A percentile compares a stretch with the other conserved stretches of the same genome.
Conservation (phyloP, 2,113 vertebrate genomes). For the Oenanthe oenanthe region DNA sequence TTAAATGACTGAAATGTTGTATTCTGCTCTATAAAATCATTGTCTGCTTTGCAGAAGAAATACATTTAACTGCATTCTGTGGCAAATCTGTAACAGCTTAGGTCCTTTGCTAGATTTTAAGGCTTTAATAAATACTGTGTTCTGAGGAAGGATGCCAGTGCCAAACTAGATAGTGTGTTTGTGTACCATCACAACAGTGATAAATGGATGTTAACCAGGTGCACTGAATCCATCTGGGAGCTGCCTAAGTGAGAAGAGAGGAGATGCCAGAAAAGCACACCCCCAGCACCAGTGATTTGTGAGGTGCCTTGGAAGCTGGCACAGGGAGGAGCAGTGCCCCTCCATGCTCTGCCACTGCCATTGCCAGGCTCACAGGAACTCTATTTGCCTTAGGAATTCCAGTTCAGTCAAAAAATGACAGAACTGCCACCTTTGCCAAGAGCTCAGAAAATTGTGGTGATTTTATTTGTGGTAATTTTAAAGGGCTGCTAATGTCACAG, state of each 20-base stretch:
- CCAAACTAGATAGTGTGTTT: background rate
- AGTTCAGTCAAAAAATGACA: background rate
- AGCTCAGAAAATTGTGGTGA: background rate
- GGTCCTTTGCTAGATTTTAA: background rate
- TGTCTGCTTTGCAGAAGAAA: background rate
- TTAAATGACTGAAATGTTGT: background rate
- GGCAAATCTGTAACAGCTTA: background rate
- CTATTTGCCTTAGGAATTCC: background rate
- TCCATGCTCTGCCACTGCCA: background rate
- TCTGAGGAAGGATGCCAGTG: background rate
- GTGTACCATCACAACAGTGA: background rate
- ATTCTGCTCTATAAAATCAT: background rate
- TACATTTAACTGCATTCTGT: background rate
- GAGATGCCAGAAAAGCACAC: background rate
- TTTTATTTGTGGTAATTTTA: background rate
- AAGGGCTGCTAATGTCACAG: background rate
- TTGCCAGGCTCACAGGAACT: background rate
- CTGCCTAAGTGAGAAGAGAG: background rate
- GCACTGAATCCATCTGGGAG: background rate
- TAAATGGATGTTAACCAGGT: background rate
- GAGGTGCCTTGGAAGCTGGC: background rate
- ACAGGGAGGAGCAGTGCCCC: accelerated
- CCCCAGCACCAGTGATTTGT: background rate
- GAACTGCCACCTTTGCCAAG: background rate
- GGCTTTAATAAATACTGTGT: background rate